Evolutionary conservation across 2,113 vertebrate species (phyloP).

Genomic region (Ceuthmochares aereus): DNA sequence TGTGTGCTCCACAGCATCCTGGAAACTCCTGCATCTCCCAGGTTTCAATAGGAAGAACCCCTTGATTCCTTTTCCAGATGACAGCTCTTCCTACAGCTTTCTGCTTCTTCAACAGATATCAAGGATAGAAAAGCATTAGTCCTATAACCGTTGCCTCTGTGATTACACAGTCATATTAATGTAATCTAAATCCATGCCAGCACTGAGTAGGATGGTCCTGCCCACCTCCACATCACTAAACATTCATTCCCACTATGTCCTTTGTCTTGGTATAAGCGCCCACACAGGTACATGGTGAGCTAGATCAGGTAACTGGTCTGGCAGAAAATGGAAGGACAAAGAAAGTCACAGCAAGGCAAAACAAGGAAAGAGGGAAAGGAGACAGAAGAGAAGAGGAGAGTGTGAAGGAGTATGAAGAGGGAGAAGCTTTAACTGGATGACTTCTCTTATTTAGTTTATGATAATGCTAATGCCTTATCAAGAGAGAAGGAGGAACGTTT

Average conservation of each 20-base stretch:
- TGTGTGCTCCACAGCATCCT: not conserved
- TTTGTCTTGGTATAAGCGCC: not conserved
- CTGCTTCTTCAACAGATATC: not conserved
- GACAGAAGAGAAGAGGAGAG: not conserved
- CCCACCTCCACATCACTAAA: not conserved
- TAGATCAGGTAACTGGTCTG: not conserved
- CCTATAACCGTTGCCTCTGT: not conserved
- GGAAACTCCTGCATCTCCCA: not conserved
- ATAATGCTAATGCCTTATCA: not conserved
- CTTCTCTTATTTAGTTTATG: not conserved
- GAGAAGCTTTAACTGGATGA: not conserved
- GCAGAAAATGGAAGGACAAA: not conserved
- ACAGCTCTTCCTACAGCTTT: not conserved
- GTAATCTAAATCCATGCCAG: not conserved
- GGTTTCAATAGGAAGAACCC: not conserved
- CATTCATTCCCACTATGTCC: not conserved
- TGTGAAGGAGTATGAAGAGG: not conserved
- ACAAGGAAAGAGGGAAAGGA: not conserved
- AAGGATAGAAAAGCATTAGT: not conserved
- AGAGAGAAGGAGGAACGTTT: not conserved
- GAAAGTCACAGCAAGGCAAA: not conserved
- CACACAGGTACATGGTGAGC: accelerated
- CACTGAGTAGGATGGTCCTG: not conserved
- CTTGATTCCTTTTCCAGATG: not conserved
- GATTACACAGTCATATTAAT: not conserved